These are phyloP conservation scores for Dermolepida albohirtum DNA, from an alignment of 2,888 invertebrate genomes.

Conservation along the genomic window DNA sequence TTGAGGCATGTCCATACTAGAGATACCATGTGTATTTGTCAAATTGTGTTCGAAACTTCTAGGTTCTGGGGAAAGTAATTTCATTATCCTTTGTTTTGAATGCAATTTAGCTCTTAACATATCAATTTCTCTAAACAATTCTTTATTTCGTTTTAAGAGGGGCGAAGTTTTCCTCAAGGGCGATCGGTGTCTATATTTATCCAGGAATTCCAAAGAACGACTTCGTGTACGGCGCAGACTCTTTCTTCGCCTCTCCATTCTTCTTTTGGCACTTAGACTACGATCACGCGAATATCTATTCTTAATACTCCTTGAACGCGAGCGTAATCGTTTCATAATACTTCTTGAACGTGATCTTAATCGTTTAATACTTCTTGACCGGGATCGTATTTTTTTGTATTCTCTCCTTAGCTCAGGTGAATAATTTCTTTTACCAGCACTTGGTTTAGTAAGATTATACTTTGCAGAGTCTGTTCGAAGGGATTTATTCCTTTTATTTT, in stretches of 20 bases:
- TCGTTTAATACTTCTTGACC: background rate
- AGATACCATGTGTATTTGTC: background rate
- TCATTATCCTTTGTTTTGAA: background rate
- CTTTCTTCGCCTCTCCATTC: conserved; percentile 26
- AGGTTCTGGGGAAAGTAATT: background rate
- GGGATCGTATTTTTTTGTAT: conserved; percentile 6
- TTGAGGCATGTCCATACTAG: conserved; percentile 10
- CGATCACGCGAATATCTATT: conserved; percentile 18
- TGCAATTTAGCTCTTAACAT: background rate
- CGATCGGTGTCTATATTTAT: background rate
- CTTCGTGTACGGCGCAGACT: conserved; percentile 17
- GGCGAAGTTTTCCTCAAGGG: conserved; percentile 28
- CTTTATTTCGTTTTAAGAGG: conserved; percentile 1
- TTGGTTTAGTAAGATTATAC: conserved; percentile 5
- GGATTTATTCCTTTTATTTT: background rate
- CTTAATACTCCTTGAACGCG: conserved; percentile 38
- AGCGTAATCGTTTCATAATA: background rate
- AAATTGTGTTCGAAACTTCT: background rate
- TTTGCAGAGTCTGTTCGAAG: background rate
- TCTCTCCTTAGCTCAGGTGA: conserved; percentile 12
- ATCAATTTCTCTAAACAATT: conserved; percentile 10
- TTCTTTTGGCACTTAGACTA: conserved; percentile 34
- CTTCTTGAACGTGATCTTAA: background rate
- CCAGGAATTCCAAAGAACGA: conserved; percentile 10
- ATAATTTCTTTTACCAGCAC: background rate